A percentile compares a stretch with the other conserved stretches of the same genome.
Evolutionary conservation across 2,888 invertebrate species (phyloP).

Genomic region (Oxytorus armatus): DNA sequence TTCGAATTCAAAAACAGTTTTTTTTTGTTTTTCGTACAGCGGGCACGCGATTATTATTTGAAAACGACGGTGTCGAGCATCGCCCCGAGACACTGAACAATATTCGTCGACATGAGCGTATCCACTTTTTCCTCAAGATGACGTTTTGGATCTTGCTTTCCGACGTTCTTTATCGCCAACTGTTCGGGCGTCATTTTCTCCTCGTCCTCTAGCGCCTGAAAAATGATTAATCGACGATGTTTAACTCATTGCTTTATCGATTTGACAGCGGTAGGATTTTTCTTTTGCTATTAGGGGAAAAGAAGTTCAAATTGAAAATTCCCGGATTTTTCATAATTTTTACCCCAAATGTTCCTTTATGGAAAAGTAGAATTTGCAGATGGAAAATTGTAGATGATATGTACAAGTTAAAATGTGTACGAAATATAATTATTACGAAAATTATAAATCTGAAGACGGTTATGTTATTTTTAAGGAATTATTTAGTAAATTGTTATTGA

Average conservation of each 20-base stretch:
- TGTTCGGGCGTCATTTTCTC: conserved; percentile 99
- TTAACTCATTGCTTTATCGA: no score
- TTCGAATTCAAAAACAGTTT: conserved; percentile 56
- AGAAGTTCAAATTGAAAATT: no score
- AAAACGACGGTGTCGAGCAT: conserved; percentile 97
- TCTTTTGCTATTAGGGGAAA: not conserved
- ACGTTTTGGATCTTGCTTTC: conserved; percentile 99
- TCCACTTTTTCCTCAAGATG: conserved; percentile 99
- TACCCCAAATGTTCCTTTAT: no score
- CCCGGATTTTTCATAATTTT: no score
- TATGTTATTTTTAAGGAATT: no score
- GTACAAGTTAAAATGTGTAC: no score
- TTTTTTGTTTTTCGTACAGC: conserved; percentile 58
- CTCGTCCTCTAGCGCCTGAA: conserved; percentile 97
- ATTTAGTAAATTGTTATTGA: not conserved
- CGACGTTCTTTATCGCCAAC: conserved; percentile 99
- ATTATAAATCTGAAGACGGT: no score
- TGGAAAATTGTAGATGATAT: no score
- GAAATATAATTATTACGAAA: no score
- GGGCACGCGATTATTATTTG: conserved; percentile 87
- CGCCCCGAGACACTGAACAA: conserved; percentile 98
- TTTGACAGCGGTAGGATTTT: not conserved
- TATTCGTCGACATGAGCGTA: conserved; percentile 97
- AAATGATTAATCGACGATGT: conserved; percentile 1
- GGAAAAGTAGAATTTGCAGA: no score